Percentiles rank a stretch among this genome's conserved stretches.
phyloP scores from a whole-genome alignment of 2,797 vertebrate genomes.

The Cyprinodon diabolis region DNA sequence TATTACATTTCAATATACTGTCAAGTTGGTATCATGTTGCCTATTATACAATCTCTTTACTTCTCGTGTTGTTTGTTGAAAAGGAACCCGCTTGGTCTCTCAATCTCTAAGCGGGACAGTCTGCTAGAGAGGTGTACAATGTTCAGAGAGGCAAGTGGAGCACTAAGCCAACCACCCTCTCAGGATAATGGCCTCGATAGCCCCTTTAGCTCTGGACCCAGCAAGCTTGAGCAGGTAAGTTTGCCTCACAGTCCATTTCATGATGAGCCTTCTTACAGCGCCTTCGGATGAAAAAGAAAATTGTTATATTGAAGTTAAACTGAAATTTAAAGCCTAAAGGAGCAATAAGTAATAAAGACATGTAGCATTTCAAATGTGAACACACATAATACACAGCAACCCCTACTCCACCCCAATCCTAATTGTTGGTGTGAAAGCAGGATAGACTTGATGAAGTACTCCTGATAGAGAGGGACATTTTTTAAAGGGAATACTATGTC shows the following conservation, averaged over 20 bases:
- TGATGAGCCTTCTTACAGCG: background rate
- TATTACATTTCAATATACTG: background rate
- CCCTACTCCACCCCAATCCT: too few species aligned
- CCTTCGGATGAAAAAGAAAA: background rate
- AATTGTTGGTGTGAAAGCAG: too few species aligned
- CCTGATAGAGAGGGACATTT: too few species aligned
- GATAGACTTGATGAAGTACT: too few species aligned
- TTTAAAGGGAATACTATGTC: too few species aligned
- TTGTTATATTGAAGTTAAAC: background rate
- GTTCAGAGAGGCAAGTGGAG: conserved; percentile 88
- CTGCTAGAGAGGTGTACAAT: conserved; percentile 92
- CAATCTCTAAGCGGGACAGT: conserved; percentile 94
- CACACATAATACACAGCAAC: too few species aligned
- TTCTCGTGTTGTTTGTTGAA: background rate
- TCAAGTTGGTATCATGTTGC: background rate
- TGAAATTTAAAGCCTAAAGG: background rate
- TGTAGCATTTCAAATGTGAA: too few species aligned
- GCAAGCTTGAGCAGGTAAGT: conserved; percentile 89
- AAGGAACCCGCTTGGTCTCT: conserved; percentile 85
- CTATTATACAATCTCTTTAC: background rate
- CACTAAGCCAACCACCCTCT: conserved; percentile 80
- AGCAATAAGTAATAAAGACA: too few species aligned
- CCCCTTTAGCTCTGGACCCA: conserved; percentile 54
- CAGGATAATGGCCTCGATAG: conserved; percentile 85
- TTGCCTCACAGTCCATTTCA: background rate